Base-by-base conservation (phyloP, 64 coral and sea anemone genomes). In the Pachyseris speciosa region DNA sequence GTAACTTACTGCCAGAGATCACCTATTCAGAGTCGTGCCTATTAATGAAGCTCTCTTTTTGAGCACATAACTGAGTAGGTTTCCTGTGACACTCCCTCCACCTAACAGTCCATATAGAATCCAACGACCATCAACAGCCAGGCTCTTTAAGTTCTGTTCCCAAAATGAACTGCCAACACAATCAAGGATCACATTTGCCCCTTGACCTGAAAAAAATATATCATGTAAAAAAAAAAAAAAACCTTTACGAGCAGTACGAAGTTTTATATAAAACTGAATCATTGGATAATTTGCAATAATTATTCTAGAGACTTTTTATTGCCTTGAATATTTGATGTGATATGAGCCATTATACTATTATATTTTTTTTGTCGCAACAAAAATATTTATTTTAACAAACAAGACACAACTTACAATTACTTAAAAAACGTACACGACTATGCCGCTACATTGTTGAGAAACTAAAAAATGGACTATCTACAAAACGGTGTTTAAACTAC, bases 101-200 rank as follows among this genome's bases (percentile, higher is more conserved):
- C 97, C 97, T 20, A 99, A 67, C 25, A 95, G 66, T 15, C 97
- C 97, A 88, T 99, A 99, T 55, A 99, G 36, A 5, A 99, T 42
- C 97, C 97, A 99, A 24, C 94, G 86, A 66, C 93, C 77, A 31
- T 99, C 97, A 26, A 64, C 34, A 29, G 97, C 83, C 39, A 99
- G 36, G 83, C 89, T 76, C 51, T 95, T 92, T 34, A 88, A 26
- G 42, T 99, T 99, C 76, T 93, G 74, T 75, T 95, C 93, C 94
- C 94, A 95, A 66, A 93, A 95, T 8, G 97, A 95, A 1, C 93
- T 90, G 29, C 97, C 97, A 27, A 99, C 67, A 65, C 97, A 99
- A 69, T 99, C 97, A 25, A 94, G 69, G 59, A 99, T 93, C 12
- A 99, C 41, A n/a, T 99, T 75, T 37, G 72, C 94, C n/a, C 97